Evolutionary conservation across 2,888 invertebrate genomes (phyloP).

Genomic region (Aethes cnicana): DNA sequence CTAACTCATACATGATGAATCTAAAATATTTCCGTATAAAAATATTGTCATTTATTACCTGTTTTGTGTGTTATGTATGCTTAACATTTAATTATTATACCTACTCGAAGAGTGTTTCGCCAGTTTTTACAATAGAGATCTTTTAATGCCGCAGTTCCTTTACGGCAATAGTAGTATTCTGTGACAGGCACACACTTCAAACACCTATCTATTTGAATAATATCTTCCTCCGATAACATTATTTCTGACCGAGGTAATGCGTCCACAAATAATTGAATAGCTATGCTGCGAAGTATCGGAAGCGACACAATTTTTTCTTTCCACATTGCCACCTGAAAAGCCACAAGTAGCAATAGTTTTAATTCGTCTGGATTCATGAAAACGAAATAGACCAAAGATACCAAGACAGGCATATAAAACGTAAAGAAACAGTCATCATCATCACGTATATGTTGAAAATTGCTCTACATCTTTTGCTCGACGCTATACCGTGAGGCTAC

Average conservation of each 20-base stretch:
- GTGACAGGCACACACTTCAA: conserved; percentile 9
- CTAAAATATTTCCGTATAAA: too few relatives aligned
- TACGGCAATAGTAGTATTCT: conserved; percentile 10
- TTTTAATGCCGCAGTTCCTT: conserved; percentile 8
- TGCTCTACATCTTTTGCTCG: conserved; percentile 1
- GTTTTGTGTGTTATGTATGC: too few relatives aligned
- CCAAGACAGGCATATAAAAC: background rate
- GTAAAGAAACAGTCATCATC: background rate
- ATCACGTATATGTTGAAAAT: background rate
- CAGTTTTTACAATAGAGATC: conserved; percentile 9
- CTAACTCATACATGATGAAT: too few relatives aligned
- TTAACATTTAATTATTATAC: background rate
- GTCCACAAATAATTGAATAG: conserved; percentile 1
- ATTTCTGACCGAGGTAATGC: conserved; percentile 3
- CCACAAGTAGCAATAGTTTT: conserved; percentile 4
- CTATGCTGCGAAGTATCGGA: too few relatives aligned
- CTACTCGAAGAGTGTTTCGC: background rate
- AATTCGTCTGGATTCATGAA: conserved; percentile 7
- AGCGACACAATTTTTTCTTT: background rate
- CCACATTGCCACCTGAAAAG: conserved; percentile 6
- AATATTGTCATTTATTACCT: too few relatives aligned
- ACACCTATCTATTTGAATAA: background rate
- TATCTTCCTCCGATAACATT: conserved; percentile 1
- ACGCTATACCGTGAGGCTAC: conserved; percentile 1
- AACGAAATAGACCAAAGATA: background rate